Evolutionary conservation across 2,888 invertebrate species (phyloP), one percentile per base, ranked within the genome.

Genomic region (Trissonchulus latispiculum): DNA sequence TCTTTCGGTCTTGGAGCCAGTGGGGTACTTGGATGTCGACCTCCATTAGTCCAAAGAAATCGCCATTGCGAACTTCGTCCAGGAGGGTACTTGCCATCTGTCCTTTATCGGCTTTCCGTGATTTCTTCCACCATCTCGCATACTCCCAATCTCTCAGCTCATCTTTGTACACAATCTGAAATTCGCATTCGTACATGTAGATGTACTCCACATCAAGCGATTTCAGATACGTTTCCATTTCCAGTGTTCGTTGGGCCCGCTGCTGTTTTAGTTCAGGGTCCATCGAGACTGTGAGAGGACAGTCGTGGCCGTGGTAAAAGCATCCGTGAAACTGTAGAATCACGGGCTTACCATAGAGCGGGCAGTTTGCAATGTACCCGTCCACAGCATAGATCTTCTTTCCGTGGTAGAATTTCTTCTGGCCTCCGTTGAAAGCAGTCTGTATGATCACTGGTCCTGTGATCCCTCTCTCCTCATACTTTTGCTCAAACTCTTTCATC

Each of bases 371-470:
- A 59, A 59, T 59, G 59, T 59, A 59, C n/a, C 59, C 59, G 59
- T 59, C 59, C 59, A n/a, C 59, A 59, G 18, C 18, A n/a, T 59
- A 59, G 18, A 59, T 59, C 18, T n/a, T 59, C n/a, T 18, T 23
- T 59, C 59, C 59, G n/a, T n/a, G 18, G 59, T 59, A 59, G n/a
- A 59, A 59, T 59, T 59, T 59, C 59, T 59, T 59, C n/a, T 59
- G 59, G 18, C 59, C 59, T 23, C 59, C 59, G n/a, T 59, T 59
- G 59, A 59, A 59, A 59, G 18, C 18, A 59, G 18, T 59, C 59
- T 59, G 59, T 59, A 59, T 59, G 18, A 59, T n/a, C 59, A 59
- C n/a, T n/a, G n/a, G n/a, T n/a, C n/a, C n/a, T n/a, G n/a, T n/a
- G n/a, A n/a, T 59, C 18, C n/a, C 59, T 23, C n/a, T 59, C 59